Base-by-base conservation (phyloP, 2,797 vertebrate genomes). In the Psittacula derbiana region DNA sequence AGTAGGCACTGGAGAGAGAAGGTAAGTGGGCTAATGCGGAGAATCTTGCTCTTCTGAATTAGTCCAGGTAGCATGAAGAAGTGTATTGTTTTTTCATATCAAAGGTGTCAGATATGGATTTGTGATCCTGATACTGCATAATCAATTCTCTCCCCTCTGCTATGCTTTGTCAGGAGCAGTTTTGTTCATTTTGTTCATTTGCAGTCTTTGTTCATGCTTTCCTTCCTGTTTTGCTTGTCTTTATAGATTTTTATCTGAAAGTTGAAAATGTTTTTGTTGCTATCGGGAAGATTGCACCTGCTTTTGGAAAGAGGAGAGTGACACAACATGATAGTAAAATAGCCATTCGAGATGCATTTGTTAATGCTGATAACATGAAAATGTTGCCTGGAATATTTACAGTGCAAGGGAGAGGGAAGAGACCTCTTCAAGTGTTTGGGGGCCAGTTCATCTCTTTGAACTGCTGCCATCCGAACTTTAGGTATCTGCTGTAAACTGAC, bases 71-170 rank as follows among this genome's bases (percentile, higher is more conserved):
- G 88, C 60, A 18, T 89, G 89, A 93, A 94, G 76, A 78, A 81
- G 46, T 57, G 43, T 90, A 92, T 96, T 95, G 93, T 88, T 94
- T 97, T 94, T 94, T 90, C 89, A 52, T 87, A 86, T 92, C 85
- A 92, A 72, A 82, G 85, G 52, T 95, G 82, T 95, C 94, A 96
- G 93, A 92, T 95, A 91, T 21, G 75, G 90, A 94, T 96, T 96
- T 96, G 95, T 95, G 96, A 95, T 95, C 84, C 91, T 95, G 95
- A 95, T 96, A 83, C 76, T 78, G 84, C 86, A 86, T 97, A 97
- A 97, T 96, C 96, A 83, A 94, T 97, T 97, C 49, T 91, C 71
- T 93, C 11, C 82, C 66, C 80, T 96, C 83, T 57, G 83, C 92
- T 50, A 53, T 92, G 90, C 90, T 95, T 92, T 93, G 91, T 95